Base-by-base conservation (phyloP, 2,113 vertebrate genomes). In the Anhinga rufa region DNA sequence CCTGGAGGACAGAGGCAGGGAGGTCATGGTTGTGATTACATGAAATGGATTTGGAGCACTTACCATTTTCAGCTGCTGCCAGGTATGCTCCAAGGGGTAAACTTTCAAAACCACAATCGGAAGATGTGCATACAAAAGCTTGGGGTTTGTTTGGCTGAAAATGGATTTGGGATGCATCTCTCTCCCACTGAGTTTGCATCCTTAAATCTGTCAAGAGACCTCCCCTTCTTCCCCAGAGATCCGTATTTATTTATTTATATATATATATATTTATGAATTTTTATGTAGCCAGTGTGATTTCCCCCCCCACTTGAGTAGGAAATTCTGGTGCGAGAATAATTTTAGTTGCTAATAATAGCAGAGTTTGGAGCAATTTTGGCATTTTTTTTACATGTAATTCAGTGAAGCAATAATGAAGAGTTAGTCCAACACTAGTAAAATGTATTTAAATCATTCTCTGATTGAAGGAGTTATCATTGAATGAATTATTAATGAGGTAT, bases 401-500 rank as follows among this genome's bases (percentile, higher is more conserved):
- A 62, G 29, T 65, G 40, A 86, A 88, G 12, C 38, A 85, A 17
- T 86, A 85, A 76, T 61, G 44, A 89, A 79, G 7, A 82, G 52
- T 86, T 92, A 85, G 49, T 82, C 32, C 49, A 95, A 90, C 25
- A 42, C 29, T 46, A 54, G 51, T 79, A 80, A 92, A 89, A 92
- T 38, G 2, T 54, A 69, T 86, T 89, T 87, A 91, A 87, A 80
- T 92, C 7, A 75, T 81, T 77, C 44, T 55, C 61, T 86, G 74
- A 93, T 84, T 93, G 84, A 66, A 82, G n/a, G 70, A 87, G 34
- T 91, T 92, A 79, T 76, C 25, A 62, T 29, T 91, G 29, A 75
- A 86, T 93, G 36, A 95, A 91, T 97, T 92, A 96, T 93, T 96
- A 29, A 93, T 72, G 58, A 91, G 32, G 22, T 76, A 34, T 66